These are phyloP conservation scores for Erebia aethiops DNA, from an alignment of 2,888 invertebrate species.

Conservation along the genomic window DNA sequence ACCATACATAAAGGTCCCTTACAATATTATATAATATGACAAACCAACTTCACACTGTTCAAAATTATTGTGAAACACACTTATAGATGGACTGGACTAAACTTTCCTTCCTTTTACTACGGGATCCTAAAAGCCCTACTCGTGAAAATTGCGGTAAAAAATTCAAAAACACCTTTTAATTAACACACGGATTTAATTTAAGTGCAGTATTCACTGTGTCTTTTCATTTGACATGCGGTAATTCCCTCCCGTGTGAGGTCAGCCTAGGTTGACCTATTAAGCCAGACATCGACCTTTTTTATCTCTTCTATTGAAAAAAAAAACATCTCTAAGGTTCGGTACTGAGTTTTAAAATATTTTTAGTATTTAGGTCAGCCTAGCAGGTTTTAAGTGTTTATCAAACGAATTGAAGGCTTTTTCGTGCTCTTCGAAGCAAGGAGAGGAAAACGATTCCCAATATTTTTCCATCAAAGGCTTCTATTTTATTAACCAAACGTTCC, in stretches of 20 bases:
- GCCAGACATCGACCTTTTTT: slow-evolving; percentile 8
- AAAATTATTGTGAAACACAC: too few relatives aligned
- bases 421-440: too few relatives aligned
- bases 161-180: slow-evolving; percentile 5
- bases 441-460: too few relatives aligned
- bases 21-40: too few relatives aligned
- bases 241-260: slow-evolving; percentile 17
- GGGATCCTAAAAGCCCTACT: not conserved
- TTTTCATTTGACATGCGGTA: slow-evolving; percentile 19
- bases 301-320: slow-evolving; percentile 14
- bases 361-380: not conserved
- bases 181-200: slow-evolving; percentile 19
- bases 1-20: too few relatives aligned
- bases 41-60: too few relatives aligned
- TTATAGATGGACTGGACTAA: too few relatives aligned
- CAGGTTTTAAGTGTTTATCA: not conserved
- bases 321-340: not conserved
- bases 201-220: slow-evolving; percentile 8
- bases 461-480: too few relatives aligned
- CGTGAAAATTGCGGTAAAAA: not conserved
- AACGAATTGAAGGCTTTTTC: not conserved
- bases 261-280: slow-evolving; percentile 17
- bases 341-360: not conserved
- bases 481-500: too few relatives aligned
- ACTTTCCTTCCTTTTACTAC: not conserved